Evolutionary conservation across 2,113 vertebrate genomes (phyloP).

Genomic region (Mormyrus lacerda): DNA sequence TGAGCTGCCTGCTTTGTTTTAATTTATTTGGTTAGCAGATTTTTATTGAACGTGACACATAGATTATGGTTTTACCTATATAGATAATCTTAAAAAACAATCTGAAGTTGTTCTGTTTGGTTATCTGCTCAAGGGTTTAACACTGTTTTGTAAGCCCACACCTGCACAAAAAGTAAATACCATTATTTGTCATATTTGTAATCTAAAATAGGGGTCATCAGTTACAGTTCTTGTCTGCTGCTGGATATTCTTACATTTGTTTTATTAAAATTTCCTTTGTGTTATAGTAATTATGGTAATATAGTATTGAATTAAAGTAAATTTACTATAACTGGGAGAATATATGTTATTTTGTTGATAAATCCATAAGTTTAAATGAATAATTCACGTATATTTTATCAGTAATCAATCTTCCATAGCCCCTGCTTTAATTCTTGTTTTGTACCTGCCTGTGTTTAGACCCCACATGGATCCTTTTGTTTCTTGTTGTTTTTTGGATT

Average conservation of each 20-base stretch:
- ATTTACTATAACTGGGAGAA: background rate
- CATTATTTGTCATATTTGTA: background rate
- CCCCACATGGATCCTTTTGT: no score
- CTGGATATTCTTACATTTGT: background rate
- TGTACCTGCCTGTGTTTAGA: background rate
- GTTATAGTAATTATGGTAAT: no score
- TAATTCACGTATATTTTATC: background rate
- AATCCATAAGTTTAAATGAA: background rate
- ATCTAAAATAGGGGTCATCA: background rate
- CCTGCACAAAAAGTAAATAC: background rate
- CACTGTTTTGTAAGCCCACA: background rate
- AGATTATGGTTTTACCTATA: background rate
- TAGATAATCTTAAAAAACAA: no score
- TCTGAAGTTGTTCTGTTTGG: background rate
- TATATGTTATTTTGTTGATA: background rate
- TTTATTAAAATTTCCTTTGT: background rate
- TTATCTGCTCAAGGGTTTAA: background rate
- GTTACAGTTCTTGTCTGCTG: background rate
- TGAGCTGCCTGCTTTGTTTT: background rate
- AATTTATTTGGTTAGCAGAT: background rate
- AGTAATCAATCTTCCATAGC: background rate
- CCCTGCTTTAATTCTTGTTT: background rate
- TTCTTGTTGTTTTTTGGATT: no score
- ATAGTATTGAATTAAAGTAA: no score
- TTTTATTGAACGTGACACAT: background rate